Evolutionary conservation across 2,113 vertebrate species (phyloP).

Genomic region (Egretta garzetta): DNA sequence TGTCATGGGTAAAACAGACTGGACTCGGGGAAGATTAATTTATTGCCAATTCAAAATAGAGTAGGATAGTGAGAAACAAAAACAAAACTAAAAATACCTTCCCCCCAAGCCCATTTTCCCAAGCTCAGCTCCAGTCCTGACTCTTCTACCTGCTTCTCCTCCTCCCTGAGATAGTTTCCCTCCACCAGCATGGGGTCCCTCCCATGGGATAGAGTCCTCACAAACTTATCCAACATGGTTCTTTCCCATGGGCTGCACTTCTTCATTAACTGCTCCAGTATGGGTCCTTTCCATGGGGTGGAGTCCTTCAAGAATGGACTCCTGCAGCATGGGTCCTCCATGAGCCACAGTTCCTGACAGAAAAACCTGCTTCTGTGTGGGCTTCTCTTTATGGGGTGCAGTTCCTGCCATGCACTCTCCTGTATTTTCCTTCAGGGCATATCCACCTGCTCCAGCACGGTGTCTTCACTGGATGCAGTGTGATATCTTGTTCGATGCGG

Average conservation of each 20-base stretch:
- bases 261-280: background rate
- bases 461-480: background rate
- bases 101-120: background rate
- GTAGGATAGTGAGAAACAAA: background rate
- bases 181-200: background rate
- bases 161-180: background rate
- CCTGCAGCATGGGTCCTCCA: background rate
- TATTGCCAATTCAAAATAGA: background rate
- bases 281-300: background rate
- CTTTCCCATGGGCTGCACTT: background rate
- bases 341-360: background rate
- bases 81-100: background rate
- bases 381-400: background rate
- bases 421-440: background rate
- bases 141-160: background rate
- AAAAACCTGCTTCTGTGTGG: background rate
- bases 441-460: background rate
- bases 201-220: background rate
- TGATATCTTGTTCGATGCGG: background rate
- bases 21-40: background rate
- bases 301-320: background rate
- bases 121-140: background rate
- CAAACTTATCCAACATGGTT: accelerated
- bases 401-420: background rate
- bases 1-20: background rate